Evolutionary conservation across 2,797 vertebrate species (phyloP).

Genomic region (Coregonus suidteri): DNA sequence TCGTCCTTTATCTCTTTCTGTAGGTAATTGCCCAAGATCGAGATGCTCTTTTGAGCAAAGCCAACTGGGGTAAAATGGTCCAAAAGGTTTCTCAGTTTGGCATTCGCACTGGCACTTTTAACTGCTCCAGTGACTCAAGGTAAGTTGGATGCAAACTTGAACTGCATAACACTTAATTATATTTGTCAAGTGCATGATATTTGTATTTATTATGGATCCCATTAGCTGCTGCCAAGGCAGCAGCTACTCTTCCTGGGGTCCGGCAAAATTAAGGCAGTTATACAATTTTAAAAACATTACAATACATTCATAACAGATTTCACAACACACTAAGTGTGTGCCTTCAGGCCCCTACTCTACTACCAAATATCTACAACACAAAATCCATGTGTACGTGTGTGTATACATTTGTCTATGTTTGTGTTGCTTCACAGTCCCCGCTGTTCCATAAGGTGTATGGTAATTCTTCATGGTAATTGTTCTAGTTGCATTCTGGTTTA

Average conservation of each 20-base stretch:
- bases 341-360: too few relatives aligned
- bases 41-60: constrained; percentile 87
- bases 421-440: too few relatives aligned
- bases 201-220: neutral
- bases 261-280: too few relatives aligned
- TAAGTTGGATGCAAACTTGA: constrained; percentile 53
- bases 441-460: neutral
- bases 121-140: constrained; percentile 95
- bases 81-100: constrained; percentile 97
- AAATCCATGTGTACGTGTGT: too few relatives aligned
- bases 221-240: too few relatives aligned
- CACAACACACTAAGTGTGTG: too few relatives aligned
- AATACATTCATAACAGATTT: too few relatives aligned
- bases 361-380: too few relatives aligned
- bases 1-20: constrained; percentile 27
- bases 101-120: constrained; percentile 95
- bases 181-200: constrained; percentile 16
- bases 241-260: too few relatives aligned
- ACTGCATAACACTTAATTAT: constrained; percentile 25
- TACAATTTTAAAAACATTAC: too few relatives aligned
- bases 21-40: constrained; percentile 92
- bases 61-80: constrained; percentile 95
- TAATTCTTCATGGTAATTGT: neutral
- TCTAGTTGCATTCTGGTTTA: neutral
- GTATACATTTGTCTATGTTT: too few relatives aligned